phyloP scores from a whole-genome alignment of 2,113 vertebrate species.

The Pseudorasbora parva region DNA sequence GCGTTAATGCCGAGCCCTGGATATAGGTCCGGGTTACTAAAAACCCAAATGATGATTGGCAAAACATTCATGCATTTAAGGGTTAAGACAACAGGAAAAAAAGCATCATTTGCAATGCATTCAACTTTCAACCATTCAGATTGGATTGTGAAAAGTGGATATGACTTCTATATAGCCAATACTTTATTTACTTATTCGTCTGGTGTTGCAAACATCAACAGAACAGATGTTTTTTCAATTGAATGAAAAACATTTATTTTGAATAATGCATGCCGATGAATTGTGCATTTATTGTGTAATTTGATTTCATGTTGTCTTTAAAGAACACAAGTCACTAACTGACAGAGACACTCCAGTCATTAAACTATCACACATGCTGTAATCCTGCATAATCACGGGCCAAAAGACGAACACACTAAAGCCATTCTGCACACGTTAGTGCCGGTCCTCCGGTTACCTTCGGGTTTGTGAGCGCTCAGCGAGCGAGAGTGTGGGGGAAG shows the following conservation, averaged over 20 bases:
- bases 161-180: neutral
- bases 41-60: too few relatives aligned
- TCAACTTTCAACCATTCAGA: neutral
- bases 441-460: slow-evolving; percentile 74
- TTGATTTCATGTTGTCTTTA: slow-evolving; percentile 27
- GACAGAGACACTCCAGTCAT: neutral
- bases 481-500: slow-evolving; percentile 79
- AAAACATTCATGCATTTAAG: neutral
- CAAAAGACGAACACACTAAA: slow-evolving; percentile 24
- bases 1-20: too few relatives aligned
- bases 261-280: neutral
- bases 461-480: slow-evolving; percentile 80
- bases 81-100: slow-evolving; percentile 5
- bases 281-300: neutral
- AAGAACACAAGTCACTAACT: neutral
- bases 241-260: neutral
- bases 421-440: neutral
- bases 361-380: neutral
- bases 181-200: neutral
- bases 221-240: neutral
- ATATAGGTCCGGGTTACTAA: too few relatives aligned
- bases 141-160: neutral
- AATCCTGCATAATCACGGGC: neutral
- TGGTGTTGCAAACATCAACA: neutral
- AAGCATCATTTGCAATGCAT: neutral